A percentile compares a stretch with the other conserved stretches of the same genome.
Evolutionary conservation across 2,797 vertebrate genomes (phyloP).

Genomic region (Martes flavigula): DNA sequence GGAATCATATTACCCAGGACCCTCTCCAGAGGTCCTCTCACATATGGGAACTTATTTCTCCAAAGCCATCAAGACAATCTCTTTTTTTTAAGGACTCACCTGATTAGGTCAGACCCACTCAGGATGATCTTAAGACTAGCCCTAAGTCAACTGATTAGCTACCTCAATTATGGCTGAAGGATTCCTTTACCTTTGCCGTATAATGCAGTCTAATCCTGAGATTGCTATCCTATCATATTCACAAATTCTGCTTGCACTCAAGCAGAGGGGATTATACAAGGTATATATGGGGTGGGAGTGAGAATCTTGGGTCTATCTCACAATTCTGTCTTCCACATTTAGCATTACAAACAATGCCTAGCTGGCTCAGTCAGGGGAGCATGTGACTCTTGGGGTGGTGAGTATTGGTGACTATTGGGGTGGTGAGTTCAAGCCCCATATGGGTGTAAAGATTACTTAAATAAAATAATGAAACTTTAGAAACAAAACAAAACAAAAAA

Average conservation of each 20-base stretch:
- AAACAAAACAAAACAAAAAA: not conserved
- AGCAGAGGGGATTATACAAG: not conserved
- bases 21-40: not conserved
- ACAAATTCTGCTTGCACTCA: not conserved
- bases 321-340: not conserved
- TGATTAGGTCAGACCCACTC: not conserved
- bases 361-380: not conserved
- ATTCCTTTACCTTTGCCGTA: not conserved
- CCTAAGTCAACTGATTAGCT: not conserved
- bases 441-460: not conserved
- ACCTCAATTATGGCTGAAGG: not conserved
- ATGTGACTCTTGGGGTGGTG: not conserved
- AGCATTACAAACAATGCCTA: not conserved
- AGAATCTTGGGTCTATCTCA: not conserved
- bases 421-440: not conserved
- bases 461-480: not conserved
- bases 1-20: not conserved
- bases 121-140: not conserved
- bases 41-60: not conserved
- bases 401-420: not conserved
- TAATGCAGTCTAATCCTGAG: not conserved
- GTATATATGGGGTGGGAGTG: accelerated
- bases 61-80: not conserved
- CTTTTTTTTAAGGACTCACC: not conserved
- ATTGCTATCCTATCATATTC: not conserved